phyloP scores from a whole-genome alignment of 92 coral and sea anemone species.

The Epizoanthus stellaris region DNA sequence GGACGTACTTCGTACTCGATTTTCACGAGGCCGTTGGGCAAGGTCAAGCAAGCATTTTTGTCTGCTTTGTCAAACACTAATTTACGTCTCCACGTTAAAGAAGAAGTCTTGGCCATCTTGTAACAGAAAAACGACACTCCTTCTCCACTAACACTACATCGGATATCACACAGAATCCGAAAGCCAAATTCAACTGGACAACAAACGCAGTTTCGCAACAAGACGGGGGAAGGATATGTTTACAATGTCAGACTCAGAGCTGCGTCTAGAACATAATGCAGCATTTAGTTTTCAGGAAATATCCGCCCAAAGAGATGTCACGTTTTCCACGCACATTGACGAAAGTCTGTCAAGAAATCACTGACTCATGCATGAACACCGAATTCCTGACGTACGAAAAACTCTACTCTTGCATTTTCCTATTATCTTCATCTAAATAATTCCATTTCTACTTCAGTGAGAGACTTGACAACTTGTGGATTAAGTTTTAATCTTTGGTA shows the following conservation, averaged over 20 bases:
- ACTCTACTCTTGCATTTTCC: neutral
- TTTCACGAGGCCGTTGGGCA: constrained; percentile 28
- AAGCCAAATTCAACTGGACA: neutral
- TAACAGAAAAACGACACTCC: too few species aligned
- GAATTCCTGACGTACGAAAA: neutral
- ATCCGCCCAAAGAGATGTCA: constrained; percentile 5
- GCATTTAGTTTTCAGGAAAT: constrained; percentile 9
- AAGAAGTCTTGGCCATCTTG: constrained; percentile 19
- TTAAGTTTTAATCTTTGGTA: constrained; percentile 2
- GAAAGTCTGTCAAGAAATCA: constrained; percentile 5
- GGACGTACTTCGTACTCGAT: constrained; percentile 20
- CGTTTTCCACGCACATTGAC: neutral
- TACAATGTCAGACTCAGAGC: neutral
- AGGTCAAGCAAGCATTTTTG: neutral
- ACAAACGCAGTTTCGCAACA: neutral
- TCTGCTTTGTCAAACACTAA: neutral
- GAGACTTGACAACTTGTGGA: constrained; percentile 7
- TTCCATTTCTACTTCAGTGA: neutral
- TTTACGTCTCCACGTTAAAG: constrained; percentile 29
- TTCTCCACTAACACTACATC: too few species aligned
- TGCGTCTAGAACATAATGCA: neutral
- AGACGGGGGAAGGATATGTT: neutral
- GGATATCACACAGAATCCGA: too few species aligned
- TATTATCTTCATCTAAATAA: neutral
- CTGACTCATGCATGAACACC: neutral